phyloP scores from a whole-genome alignment of 2,113 vertebrate species.

The Lasiurus borealis region DNA sequence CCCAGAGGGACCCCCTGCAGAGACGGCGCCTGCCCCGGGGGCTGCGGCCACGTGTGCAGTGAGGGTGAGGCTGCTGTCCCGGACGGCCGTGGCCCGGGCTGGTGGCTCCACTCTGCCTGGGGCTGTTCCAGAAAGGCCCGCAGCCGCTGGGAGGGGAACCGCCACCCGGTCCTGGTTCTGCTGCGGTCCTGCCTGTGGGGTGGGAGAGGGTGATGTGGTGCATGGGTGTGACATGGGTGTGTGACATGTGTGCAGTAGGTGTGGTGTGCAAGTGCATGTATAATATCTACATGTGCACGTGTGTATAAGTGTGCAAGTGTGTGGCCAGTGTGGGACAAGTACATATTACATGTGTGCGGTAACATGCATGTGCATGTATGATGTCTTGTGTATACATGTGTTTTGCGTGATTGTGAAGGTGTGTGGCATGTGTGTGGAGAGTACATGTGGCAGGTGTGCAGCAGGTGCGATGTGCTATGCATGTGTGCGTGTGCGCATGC shows the following conservation, averaged over 20 bases:
- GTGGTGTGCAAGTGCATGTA: too few species aligned
- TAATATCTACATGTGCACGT: fast-evolving
- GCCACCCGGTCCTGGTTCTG: fast-evolving
- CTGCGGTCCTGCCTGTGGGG: not conserved
- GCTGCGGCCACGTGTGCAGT: not conserved
- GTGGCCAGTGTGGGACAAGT: not conserved
- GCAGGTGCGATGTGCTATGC: not conserved
- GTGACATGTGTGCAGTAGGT: not conserved
- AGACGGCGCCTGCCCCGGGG: not conserved
- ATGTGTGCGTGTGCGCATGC: not conserved
- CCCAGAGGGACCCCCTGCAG: not conserved
- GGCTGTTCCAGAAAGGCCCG: not conserved
- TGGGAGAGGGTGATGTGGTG: too few species aligned
- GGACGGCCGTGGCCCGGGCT: not conserved
- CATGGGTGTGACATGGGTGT: too few species aligned
- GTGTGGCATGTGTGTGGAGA: not conserved
- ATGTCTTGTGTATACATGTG: fast-evolving
- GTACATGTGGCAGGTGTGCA: not conserved
- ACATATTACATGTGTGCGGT: too few species aligned
- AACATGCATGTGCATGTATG: fast-evolving
- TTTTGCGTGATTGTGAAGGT: too few species aligned
- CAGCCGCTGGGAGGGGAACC: not conserved
- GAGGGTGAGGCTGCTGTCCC: not conserved
- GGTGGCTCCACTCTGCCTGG: not conserved
- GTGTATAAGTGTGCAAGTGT: too few species aligned